phyloP scores from a whole-genome alignment of 2,888 invertebrate genomes.

The Dilophus febrilis region DNA sequence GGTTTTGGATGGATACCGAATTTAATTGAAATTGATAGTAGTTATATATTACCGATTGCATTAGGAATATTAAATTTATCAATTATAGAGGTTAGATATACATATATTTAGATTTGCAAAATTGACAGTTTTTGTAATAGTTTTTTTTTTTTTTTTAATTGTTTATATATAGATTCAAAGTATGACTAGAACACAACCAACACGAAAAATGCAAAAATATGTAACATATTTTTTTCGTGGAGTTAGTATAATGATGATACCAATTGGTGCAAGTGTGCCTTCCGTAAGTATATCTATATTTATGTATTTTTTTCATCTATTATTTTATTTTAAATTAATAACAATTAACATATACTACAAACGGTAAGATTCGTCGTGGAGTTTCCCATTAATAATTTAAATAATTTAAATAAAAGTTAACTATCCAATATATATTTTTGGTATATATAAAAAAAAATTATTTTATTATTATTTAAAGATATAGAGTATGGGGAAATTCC shows the following conservation, averaged over 20 bases:
- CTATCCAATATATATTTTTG: too few species aligned
- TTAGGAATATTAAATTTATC: slow-evolving; percentile 58
- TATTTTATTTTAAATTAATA: neutral
- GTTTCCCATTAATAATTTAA: slow-evolving; percentile 5
- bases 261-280: slow-evolving; percentile 60
- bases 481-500: too few species aligned
- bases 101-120: neutral
- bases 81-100: slow-evolving; percentile 43
- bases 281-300: slow-evolving; percentile 34
- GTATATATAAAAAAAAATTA: too few species aligned
- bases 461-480: too few species aligned
- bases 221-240: slow-evolving; percentile 53
- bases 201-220: slow-evolving; percentile 43
- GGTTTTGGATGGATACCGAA: slow-evolving; percentile 74
- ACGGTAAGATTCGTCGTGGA: neutral
- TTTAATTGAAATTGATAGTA: slow-evolving; percentile 53
- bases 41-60: slow-evolving; percentile 53
- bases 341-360: neutral
- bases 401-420: slow-evolving; percentile 4
- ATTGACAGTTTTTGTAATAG: slow-evolving; percentile 22
- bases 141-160: slow-evolving; percentile 24
- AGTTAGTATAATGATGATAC: slow-evolving; percentile 52
- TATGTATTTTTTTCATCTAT: slow-evolving; percentile 3
- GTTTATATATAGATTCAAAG: slow-evolving; percentile 33
- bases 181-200: slow-evolving; percentile 39